These are phyloP conservation scores for Amphilophus citrinellus DNA, from an alignment of 2,113 vertebrate species.

Conservation along the genomic window DNA sequence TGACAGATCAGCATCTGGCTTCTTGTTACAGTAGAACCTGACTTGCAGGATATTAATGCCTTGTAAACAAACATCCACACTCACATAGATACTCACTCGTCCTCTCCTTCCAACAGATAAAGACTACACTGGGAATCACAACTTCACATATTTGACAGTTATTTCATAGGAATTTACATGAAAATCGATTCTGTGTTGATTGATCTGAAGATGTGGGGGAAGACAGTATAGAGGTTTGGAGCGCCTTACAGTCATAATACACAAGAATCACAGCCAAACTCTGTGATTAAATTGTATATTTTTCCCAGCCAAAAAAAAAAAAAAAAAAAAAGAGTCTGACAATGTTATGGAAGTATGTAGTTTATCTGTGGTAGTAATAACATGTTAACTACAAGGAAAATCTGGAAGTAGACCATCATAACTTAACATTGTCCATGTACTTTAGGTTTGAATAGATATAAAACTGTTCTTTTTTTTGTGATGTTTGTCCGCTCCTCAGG, in stretches of 20 bases:
- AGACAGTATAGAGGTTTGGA: not conserved
- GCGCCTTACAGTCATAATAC: not conserved
- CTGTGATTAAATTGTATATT: not conserved
- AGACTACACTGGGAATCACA: not conserved
- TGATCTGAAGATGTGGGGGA: not conserved
- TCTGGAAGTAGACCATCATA: not conserved
- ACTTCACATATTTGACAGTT: not conserved
- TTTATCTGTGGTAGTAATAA: not conserved
- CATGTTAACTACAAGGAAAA: not conserved
- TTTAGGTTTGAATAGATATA: not conserved
- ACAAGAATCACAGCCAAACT: not conserved
- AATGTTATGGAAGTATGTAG: no score
- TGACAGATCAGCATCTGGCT: conserved; percentile 3
- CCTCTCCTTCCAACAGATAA: not conserved
- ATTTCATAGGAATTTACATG: not conserved
- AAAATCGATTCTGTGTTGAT: not conserved
- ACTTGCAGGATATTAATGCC: conserved; percentile 39
- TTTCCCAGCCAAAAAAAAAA: no score
- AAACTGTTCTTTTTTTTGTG: not conserved
- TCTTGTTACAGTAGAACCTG: conserved; percentile 47
- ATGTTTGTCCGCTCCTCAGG: conserved; percentile 70
- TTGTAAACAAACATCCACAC: not conserved
- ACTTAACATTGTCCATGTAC: no score
- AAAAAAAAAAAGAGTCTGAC: no score
- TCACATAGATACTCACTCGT: not conserved